phyloP scores from a whole-genome alignment of 2,888 invertebrate species.

The Lingula anatina region DNA sequence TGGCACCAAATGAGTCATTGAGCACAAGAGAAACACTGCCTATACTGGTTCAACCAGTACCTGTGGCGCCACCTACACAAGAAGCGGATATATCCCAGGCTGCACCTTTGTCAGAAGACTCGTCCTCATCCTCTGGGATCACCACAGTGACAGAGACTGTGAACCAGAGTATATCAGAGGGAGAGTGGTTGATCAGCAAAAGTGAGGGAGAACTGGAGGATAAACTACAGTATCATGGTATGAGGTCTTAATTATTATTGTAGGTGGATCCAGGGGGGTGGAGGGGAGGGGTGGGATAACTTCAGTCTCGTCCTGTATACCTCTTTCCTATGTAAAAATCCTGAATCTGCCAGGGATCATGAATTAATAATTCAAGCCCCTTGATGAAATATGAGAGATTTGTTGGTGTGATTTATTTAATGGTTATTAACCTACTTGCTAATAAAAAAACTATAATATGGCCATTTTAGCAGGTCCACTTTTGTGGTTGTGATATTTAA shows the following conservation, averaged over 20 bases:
- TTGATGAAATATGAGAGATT: no score
- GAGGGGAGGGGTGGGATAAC: no score
- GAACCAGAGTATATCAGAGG: slow-evolving; percentile 41
- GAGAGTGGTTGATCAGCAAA: slow-evolving; percentile 45
- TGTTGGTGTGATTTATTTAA: no score
- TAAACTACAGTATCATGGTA: slow-evolving; percentile 26
- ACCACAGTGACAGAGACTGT: slow-evolving; percentile 28
- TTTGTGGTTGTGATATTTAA: no score
- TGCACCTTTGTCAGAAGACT: slow-evolving; percentile 16
- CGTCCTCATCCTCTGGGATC: slow-evolving; percentile 14
- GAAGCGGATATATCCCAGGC: slow-evolving; percentile 12
- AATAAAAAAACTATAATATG: no score
- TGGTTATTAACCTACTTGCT: no score
- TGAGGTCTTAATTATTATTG: not conserved
- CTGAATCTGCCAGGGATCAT: no score
- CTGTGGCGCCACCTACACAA: slow-evolving; percentile 11
- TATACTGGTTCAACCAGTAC: slow-evolving; percentile 3
- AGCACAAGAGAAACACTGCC: not conserved
- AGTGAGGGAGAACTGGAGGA: slow-evolving; percentile 45
- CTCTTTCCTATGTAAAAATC: no score
- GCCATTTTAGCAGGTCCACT: no score
- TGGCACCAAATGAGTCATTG: slow-evolving; percentile 14
- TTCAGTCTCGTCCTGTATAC: no score
- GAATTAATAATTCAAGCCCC: no score
- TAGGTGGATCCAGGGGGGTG: no score